phyloP scores from a whole-genome alignment of 2,888 invertebrate species.

The Nineta flava region DNA sequence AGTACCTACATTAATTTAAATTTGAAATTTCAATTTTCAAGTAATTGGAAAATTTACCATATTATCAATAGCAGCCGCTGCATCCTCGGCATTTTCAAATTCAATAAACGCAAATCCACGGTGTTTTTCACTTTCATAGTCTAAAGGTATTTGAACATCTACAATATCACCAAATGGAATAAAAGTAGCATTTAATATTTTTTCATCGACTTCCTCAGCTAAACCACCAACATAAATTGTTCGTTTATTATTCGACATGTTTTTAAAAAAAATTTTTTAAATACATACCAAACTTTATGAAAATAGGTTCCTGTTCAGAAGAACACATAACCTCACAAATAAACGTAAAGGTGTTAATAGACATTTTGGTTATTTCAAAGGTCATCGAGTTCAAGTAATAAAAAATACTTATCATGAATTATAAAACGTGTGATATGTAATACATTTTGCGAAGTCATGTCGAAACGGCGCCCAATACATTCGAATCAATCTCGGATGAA shows the following conservation, averaged over 20 bases:
- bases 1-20: no score
- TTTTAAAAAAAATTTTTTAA: not conserved
- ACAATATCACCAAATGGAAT: slow-evolving; percentile 97
- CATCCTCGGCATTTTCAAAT: slow-evolving; percentile 94
- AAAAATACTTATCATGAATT: no score
- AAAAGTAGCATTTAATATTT: slow-evolving; percentile 89
- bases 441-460: slow-evolving; percentile 6
- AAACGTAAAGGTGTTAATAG: no score
- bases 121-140: slow-evolving; percentile 94
- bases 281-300: not conserved
- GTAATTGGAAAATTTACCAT: slow-evolving; percentile 49
- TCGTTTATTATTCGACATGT: slow-evolving; percentile 51
- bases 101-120: slow-evolving; percentile 98
- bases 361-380: no score
- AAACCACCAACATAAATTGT: slow-evolving; percentile 77
- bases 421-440: no score
- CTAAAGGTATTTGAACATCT: slow-evolving; percentile 95
- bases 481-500: slow-evolving; percentile 22
- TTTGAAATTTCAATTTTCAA: no score
- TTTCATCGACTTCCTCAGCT: slow-evolving; percentile 92
- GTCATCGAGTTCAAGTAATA: no score
- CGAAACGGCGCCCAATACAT: slow-evolving; percentile 27
- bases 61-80: slow-evolving; percentile 96
- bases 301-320: not conserved
- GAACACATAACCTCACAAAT: no score